A percentile compares a stretch with the other conserved stretches of the same genome.
phyloP scores from a whole-genome alignment of 2,888 invertebrate species.

The Coelogynopora nodosa region DNA sequence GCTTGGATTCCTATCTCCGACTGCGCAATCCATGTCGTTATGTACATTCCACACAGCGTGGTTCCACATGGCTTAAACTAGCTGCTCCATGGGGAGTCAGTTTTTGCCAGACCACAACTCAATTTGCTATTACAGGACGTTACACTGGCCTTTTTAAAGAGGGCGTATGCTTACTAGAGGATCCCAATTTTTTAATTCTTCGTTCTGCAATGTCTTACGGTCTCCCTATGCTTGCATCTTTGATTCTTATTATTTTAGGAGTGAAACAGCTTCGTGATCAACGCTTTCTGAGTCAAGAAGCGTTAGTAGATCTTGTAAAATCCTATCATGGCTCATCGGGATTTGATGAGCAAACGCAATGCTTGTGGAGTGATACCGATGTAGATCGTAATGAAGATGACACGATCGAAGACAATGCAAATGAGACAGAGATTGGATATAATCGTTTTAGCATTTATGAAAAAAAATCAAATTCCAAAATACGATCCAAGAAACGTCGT shows the following conservation, averaged over 20 bases:
- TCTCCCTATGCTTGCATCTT: slow-evolving; percentile 40
- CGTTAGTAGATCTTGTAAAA: not conserved
- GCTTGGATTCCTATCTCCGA: slow-evolving; percentile 49
- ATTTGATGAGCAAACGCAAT: not conserved
- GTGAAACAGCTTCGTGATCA: slow-evolving; percentile 33
- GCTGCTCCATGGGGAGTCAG: slow-evolving; percentile 50
- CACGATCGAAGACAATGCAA: not conserved
- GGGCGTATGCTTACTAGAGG: slow-evolving; percentile 49
- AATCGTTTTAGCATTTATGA: not conserved
- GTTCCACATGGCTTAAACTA: slow-evolving; percentile 49
- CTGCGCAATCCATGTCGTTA: slow-evolving; percentile 49
- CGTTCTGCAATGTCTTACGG: slow-evolving; percentile 49
- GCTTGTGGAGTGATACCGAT: not conserved
- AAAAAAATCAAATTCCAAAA: not conserved
- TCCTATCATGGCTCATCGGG: not conserved
- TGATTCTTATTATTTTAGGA: slow-evolving; percentile 31
- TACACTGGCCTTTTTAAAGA: slow-evolving; percentile 22
- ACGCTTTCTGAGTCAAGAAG: not conserved
- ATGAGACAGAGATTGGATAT: not conserved
- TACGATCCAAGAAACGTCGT: not conserved
- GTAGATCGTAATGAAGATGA: not conserved
- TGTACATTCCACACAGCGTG: slow-evolving; percentile 42
- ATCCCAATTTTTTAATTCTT: slow-evolving; percentile 50
- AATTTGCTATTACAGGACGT: slow-evolving; percentile 49
- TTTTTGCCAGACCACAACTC: slow-evolving; percentile 49